Conservation (phyloP, 2,888 invertebrate species). For the Pseudococcus jackbeardsleyi region DNA sequence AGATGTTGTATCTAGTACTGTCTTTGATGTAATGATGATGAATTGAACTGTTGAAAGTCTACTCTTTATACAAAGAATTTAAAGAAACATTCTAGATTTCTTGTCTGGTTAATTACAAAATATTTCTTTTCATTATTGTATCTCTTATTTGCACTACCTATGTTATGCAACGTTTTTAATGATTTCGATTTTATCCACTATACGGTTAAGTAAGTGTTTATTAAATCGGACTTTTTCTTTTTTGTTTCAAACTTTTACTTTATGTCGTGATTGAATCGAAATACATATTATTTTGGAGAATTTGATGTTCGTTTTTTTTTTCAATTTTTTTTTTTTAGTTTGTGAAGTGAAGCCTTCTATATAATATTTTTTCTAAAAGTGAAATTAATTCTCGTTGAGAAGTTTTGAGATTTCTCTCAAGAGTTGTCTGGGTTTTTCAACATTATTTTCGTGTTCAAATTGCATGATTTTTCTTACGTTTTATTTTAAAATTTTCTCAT, state of each 20-base stretch:
- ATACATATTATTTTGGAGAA: neutral
- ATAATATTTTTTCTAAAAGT: too few relatives aligned
- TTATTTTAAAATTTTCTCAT: too few relatives aligned
- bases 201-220: constrained; percentile 13
- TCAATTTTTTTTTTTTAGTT: neutral
- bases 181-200: constrained; percentile 6
- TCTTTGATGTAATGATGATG: neutral
- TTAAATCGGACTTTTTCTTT: neutral
- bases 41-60: neutral
- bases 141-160: constrained; percentile 8
- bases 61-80: too few relatives aligned
- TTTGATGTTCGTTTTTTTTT: neutral
- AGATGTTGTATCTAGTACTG: neutral
- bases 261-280: neutral
- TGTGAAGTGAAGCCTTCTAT: too few relatives aligned
- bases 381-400: too few relatives aligned
- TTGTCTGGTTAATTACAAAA: neutral
- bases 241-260: constrained; percentile 8
- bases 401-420: too few relatives aligned
- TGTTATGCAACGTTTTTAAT: neutral
- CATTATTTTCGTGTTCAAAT: too few relatives aligned
- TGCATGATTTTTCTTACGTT: too few relatives aligned
- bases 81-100: neutral
- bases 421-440: too few relatives aligned
- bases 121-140: neutral